Base-by-base conservation (phyloP, 1,140 invertebrate genomes). In the Trichonephila clavipes region DNA sequence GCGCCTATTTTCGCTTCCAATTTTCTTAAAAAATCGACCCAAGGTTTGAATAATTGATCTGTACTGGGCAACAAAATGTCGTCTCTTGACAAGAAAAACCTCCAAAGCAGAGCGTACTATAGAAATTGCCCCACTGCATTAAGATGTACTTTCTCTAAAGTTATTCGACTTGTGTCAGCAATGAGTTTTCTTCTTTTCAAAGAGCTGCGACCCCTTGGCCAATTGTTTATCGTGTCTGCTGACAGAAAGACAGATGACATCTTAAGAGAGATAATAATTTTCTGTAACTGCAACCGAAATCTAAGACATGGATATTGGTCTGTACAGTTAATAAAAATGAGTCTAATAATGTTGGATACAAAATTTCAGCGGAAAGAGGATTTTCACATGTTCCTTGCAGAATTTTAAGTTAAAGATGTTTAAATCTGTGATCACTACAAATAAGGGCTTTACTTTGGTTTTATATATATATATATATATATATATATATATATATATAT, bases 21-120 rank as follows among this genome's bases (percentile, higher is more conserved):
- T 91, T 85, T 91, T 81, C 64, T 40, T 1, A 40, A 62, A 83
- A 85, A 91, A 91, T 83, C 81, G 40, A 61, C 77, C 58, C 21
- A 82, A 85, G 59, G 85, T 91, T 91, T 91, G 81, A 91, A 91
- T 91, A 91, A 91, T 91, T 91, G 77, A 91, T 91, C 81, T 91
- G 58, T 66, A 12, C 69, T 40, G 58, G 69, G 66, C 64, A 66
- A 24, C 85, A 69, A 90, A 91, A 91, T 66, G 59, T 28, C 66
- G 44, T 44, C 77, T 44, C 62, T n/a, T 64, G 90, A 85, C 77
- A 91, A 91, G 90, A 83, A 91, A 91, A 85, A 59, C 90, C 34
- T 51, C 82, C 77, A 51, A 40, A 91, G 83, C 77, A 44, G 28
- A 51, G 34, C 14, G 51, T 85, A 91, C 85, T 91, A 91, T 85